phyloP scores from a whole-genome alignment of 2,888 invertebrate species.

The Acronicta alni region DNA sequence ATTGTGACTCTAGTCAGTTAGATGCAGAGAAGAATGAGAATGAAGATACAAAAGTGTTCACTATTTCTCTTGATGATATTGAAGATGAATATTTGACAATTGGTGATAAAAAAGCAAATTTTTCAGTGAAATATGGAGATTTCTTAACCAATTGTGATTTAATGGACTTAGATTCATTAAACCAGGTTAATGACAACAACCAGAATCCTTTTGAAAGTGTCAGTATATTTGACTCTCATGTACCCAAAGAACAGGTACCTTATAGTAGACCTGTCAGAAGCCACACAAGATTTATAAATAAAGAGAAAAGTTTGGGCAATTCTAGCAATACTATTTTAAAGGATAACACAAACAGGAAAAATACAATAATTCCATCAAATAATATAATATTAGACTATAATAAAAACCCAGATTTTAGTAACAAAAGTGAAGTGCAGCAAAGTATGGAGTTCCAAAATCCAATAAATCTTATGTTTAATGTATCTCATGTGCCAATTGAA shows the following conservation, averaged over 20 bases:
- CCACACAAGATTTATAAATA: constrained; percentile 6
- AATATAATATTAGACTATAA: constrained; percentile 3
- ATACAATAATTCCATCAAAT: constrained; percentile 3
- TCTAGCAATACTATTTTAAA: constrained; percentile 19
- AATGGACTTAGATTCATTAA: constrained; percentile 55
- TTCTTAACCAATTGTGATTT: constrained; percentile 78
- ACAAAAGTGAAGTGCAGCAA: constrained; percentile 6
- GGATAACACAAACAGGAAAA: constrained; percentile 14
- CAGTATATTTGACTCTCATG: not conserved
- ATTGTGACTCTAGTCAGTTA: constrained; percentile 66
- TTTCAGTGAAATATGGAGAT: constrained; percentile 79
- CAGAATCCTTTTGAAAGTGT: constrained; percentile 17
- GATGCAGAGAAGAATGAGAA: constrained; percentile 34
- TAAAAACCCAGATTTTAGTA: constrained; percentile 17
- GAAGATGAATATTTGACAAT: constrained; percentile 74
- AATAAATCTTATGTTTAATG: constrained; percentile 17
- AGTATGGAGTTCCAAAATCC: constrained; percentile 9
- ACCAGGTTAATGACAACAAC: constrained; percentile 45
- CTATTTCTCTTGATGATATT: constrained; percentile 76
- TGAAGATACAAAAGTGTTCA: constrained; percentile 58
- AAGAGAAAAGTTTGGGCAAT: constrained; percentile 2
- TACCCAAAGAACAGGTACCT: constrained; percentile 3
- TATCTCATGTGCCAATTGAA: constrained; percentile 36
- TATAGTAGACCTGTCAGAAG: constrained; percentile 16
- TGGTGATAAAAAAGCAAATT: constrained; percentile 75